These are phyloP conservation scores for Mastigias papua DNA, from an alignment of 30 jellyfish, hydroid and myxozoan genomes.

Conservation along the genomic window DNA sequence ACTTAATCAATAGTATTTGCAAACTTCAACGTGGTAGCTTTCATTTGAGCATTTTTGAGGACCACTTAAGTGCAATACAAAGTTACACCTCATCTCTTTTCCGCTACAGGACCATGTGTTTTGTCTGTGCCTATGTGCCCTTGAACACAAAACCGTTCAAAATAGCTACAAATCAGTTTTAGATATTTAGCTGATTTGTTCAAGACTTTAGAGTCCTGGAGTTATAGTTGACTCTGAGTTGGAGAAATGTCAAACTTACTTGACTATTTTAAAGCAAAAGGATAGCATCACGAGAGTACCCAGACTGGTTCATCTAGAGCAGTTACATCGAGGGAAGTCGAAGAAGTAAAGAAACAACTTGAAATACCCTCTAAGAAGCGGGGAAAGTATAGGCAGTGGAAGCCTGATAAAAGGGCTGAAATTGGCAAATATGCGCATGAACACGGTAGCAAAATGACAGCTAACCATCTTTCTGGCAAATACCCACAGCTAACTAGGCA, in stretches of 20 bases:
- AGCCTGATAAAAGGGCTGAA: neutral
- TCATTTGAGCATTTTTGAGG: too few species aligned
- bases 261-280: conserved; percentile 3
- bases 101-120: neutral
- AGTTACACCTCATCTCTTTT: neutral
- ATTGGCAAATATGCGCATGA: neutral
- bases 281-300: neutral
- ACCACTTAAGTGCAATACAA: neutral
- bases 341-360: conserved; percentile 10
- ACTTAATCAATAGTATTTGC: too few species aligned
- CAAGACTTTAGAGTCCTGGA: neutral
- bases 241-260: conserved; percentile 1
- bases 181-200: neutral
- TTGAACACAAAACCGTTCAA: neutral
- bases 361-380: conserved; percentile 7
- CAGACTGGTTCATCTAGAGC: neutral
- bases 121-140: neutral
- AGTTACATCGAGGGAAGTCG: conserved; percentile 10
- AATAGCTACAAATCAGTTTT: conserved; percentile 6
- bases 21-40: too few species aligned
- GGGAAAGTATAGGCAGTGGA: neutral
- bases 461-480: neutral
- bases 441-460: neutral
- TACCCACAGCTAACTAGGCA: neutral
- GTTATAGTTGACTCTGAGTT: neutral